These are phyloP conservation scores for Cataglyphis cursor DNA, from an alignment of 2,888 invertebrate genomes.

Conservation along the genomic window DNA sequence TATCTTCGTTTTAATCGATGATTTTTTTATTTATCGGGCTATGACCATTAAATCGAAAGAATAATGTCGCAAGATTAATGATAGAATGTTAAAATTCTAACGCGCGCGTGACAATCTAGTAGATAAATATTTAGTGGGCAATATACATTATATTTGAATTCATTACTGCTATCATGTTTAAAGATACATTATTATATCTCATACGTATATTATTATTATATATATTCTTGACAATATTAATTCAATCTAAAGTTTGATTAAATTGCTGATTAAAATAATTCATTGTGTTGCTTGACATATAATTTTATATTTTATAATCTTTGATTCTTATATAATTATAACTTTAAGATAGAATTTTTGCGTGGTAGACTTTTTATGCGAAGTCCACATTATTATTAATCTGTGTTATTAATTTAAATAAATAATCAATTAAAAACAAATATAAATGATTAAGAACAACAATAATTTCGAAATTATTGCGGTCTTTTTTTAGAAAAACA, in stretches of 20 bases:
- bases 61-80: neutral
- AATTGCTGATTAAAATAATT: slow-evolving; percentile 4
- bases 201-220: neutral
- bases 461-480: neutral
- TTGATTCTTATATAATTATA: neutral
- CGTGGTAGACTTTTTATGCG: neutral
- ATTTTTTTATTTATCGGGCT: slow-evolving; percentile 12
- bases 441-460: too few relatives aligned
- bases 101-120: neutral
- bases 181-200: neutral
- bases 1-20: neutral
- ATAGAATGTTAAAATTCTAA: slow-evolving; percentile 5
- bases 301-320: slow-evolving; percentile 13
- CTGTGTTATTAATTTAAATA: neutral
- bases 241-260: slow-evolving; percentile 3
- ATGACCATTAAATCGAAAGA: neutral
- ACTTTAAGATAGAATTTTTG: neutral
- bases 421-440: neutral
- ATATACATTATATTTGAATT: neutral
- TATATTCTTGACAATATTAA: slow-evolving; percentile 27
- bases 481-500: neutral
- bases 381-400: neutral
- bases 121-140: slow-evolving; percentile 17
- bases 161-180: neutral
- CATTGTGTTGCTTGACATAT: neutral